Evolutionary conservation across 2,113 vertebrate species (phyloP).

Genomic region (Oreochromis spilurus): DNA sequence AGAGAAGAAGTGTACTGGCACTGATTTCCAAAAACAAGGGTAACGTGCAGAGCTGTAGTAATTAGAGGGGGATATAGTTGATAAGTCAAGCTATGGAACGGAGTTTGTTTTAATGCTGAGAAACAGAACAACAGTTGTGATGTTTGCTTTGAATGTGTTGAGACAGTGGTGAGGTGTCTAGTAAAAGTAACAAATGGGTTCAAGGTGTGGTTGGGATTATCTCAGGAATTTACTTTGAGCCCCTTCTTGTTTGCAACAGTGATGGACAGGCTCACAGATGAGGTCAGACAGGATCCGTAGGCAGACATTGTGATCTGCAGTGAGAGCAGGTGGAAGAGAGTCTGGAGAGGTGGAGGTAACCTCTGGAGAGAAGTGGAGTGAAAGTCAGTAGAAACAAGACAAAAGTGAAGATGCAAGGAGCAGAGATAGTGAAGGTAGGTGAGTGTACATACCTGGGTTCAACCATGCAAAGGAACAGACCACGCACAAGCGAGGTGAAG

Average conservation of each 20-base stretch:
- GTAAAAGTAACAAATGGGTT: not conserved
- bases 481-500: not conserved
- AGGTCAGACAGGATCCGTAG: fast-evolving
- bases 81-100: not conserved
- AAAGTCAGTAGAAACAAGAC: not conserved
- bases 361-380: not conserved
- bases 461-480: not conserved
- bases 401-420: not conserved
- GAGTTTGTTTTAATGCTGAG: not conserved
- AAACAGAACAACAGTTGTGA: not conserved
- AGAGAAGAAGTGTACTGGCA: not conserved
- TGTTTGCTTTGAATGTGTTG: not conserved
- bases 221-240: not conserved
- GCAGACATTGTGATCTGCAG: not conserved
- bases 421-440: not conserved
- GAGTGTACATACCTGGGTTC: fast-evolving
- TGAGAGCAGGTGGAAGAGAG: not conserved
- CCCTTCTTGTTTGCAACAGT: not conserved
- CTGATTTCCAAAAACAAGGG: not conserved
- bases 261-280: not conserved
- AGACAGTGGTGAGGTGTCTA: not conserved
- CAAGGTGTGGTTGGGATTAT: not conserved
- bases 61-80: not conserved
- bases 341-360: not conserved
- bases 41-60: not conserved